Conservation (phyloP, 2,888 invertebrate species). For the Helobdella robusta region DNA sequence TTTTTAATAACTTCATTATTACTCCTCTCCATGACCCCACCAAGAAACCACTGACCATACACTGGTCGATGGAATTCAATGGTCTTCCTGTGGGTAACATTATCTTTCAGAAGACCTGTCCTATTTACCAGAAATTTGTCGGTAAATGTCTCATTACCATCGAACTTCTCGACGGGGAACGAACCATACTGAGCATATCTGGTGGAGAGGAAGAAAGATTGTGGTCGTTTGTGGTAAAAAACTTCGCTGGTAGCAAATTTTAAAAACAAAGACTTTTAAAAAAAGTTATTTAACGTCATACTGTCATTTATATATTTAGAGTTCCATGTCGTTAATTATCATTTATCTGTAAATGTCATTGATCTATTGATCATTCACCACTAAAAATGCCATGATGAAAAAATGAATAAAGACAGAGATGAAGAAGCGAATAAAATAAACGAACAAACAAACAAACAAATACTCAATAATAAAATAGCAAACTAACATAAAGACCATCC, state of each 20-base stretch:
- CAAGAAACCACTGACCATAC: conserved; percentile 22
- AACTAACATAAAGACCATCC: too few species aligned
- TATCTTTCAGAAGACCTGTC: not conserved
- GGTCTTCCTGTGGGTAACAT: not conserved
- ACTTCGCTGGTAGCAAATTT: too few species aligned
- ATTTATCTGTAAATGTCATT: too few species aligned
- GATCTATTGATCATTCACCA: too few species aligned
- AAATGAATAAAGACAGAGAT: not conserved
- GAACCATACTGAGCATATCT: conserved; percentile 17
- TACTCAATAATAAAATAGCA: too few species aligned
- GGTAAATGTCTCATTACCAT: conserved; percentile 3
- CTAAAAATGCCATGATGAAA: too few species aligned
- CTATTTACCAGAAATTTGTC: not conserved
- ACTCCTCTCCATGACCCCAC: conserved; percentile 8
- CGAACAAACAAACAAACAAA: not conserved
- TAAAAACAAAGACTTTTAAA: too few species aligned
- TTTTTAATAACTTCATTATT: conserved; percentile 14
- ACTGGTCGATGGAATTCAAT: conserved; percentile 1
- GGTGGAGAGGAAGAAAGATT: not conserved
- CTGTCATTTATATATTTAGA: too few species aligned
- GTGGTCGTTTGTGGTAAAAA: not conserved
- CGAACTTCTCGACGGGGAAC: conserved; percentile 1
- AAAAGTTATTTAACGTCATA: too few species aligned
- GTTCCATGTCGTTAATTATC: too few species aligned
- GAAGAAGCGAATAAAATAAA: not conserved